Percentiles rank a stretch among this genome's conserved stretches.
Conservation (phyloP, 2,888 invertebrate species). For the Gerris lacustris region DNA sequence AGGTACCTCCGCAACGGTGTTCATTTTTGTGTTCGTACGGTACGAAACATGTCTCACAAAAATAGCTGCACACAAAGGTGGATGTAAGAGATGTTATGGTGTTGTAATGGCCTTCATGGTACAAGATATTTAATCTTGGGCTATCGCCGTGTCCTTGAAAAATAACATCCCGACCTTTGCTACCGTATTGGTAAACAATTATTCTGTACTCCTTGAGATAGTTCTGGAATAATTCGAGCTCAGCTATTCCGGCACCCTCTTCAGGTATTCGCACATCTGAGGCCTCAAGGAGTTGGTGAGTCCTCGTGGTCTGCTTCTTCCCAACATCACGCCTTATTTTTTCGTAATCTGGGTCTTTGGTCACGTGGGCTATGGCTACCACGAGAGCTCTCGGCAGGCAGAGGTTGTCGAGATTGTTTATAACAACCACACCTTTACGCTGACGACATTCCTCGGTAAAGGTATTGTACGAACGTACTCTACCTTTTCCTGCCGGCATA, state of each 20-base stretch:
- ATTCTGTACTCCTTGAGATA: slow-evolving; percentile 10
- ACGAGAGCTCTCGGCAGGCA: slow-evolving; percentile 22
- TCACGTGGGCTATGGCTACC: slow-evolving; percentile 20
- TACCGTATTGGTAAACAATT: slow-evolving; percentile 10
- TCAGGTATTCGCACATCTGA: slow-evolving; percentile 17
- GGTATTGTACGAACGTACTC: slow-evolving; percentile 13
- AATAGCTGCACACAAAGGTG: not conserved
- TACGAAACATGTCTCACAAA: not conserved
- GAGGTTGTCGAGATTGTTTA: slow-evolving; percentile 26
- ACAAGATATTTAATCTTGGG: not conserved
- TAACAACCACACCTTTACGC: slow-evolving; percentile 19
- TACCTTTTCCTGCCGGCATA: slow-evolving; percentile 15
- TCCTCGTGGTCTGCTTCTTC: too few relatives aligned
- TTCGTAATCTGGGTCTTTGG: slow-evolving; percentile 20
- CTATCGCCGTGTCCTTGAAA: not conserved
- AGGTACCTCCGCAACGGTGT: not conserved
- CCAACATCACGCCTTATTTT: slow-evolving; percentile 21
- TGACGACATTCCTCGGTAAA: slow-evolving; percentile 23
- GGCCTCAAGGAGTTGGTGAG: slow-evolving; percentile 11
- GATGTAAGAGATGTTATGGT: not conserved
- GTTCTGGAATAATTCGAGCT: slow-evolving; percentile 14
- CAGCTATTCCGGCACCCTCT: not conserved
- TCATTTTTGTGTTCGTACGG: not conserved
- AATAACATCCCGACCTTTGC: slow-evolving; percentile 5
- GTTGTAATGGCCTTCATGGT: not conserved